Percentiles rank a stretch among this genome's conserved stretches.
Conservation (phyloP, 2,113 vertebrate species). For the Myocastor coypus region DNA sequence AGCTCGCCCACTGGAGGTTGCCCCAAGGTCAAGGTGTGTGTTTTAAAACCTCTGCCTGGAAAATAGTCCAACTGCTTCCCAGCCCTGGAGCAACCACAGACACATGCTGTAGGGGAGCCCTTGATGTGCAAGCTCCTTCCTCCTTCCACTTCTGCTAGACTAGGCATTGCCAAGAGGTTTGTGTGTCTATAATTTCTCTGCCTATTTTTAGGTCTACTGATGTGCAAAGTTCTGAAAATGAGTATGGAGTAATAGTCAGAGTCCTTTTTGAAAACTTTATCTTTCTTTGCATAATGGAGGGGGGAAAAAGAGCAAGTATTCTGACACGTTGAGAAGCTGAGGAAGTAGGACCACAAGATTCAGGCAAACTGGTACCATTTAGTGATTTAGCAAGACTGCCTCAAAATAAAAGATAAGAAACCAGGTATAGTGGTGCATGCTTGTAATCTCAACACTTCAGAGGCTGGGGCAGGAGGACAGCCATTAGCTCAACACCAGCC, state of each 20-base stretch:
- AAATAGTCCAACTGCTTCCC: not conserved
- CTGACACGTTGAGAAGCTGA: not conserved
- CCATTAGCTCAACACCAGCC: not conserved
- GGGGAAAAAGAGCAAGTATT: constrained; percentile 4
- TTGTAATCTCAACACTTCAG: not conserved
- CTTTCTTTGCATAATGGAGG: not conserved
- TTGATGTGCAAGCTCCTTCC: not conserved
- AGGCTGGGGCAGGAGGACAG: not conserved
- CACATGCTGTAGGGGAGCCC: not conserved
- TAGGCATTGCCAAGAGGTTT: not conserved
- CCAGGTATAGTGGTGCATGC: not conserved
- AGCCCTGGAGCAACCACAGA: not conserved
- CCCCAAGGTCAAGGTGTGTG: not conserved
- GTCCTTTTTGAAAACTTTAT: not conserved
- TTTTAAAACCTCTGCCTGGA: not conserved
- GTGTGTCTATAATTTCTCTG: not conserved
- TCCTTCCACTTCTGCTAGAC: not conserved
- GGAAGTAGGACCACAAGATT: not conserved
- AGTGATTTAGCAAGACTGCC: not conserved
- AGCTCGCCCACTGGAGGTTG: not conserved
- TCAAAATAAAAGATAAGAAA: not conserved
- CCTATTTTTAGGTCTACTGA: not conserved
- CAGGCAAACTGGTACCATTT: not conserved
- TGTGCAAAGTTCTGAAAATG: constrained; percentile 2
- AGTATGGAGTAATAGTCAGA: not conserved